A percentile compares a stretch with the other conserved stretches of the same genome.
phyloP scores from a whole-genome alignment of 2,797 vertebrate species.

The Sebastes minor region DNA sequence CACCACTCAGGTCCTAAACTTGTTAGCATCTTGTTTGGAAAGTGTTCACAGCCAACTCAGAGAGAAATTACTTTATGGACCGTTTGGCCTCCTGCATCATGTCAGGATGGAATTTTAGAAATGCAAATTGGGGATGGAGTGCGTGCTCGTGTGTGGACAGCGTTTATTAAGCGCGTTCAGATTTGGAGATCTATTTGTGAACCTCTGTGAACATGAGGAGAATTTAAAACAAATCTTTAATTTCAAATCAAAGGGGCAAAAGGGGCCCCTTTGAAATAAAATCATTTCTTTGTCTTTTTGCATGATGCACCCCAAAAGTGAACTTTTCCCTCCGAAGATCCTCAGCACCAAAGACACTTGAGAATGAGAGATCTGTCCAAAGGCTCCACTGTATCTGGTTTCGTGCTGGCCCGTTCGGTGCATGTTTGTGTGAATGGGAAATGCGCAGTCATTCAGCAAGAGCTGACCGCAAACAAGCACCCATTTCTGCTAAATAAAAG shows the following conservation, averaged over 20 bases:
- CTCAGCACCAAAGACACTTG: not conserved
- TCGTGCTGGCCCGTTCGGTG: constrained; percentile 16
- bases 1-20: constrained; percentile 36
- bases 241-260: not conserved
- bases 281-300: not conserved
- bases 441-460: constrained; percentile 42
- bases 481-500: constrained; percentile 50
- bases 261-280: not conserved
- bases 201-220: not conserved
- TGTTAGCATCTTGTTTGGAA: constrained; percentile 69
- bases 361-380: not conserved
- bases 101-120: not conserved
- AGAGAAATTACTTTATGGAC: constrained; percentile 4
- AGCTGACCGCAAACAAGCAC: constrained; percentile 35
- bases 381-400: constrained; percentile 19
- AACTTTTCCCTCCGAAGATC: not conserved
- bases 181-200: not conserved
- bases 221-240: not conserved
- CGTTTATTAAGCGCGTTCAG: not conserved
- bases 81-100: constrained; percentile 1
- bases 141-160: not conserved
- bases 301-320: not conserved
- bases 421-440: constrained; percentile 56
- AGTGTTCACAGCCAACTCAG: constrained; percentile 46
- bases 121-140: not conserved